Base-by-base conservation (phyloP, 2,888 invertebrate genomes). In the Baronia brevicornis region DNA sequence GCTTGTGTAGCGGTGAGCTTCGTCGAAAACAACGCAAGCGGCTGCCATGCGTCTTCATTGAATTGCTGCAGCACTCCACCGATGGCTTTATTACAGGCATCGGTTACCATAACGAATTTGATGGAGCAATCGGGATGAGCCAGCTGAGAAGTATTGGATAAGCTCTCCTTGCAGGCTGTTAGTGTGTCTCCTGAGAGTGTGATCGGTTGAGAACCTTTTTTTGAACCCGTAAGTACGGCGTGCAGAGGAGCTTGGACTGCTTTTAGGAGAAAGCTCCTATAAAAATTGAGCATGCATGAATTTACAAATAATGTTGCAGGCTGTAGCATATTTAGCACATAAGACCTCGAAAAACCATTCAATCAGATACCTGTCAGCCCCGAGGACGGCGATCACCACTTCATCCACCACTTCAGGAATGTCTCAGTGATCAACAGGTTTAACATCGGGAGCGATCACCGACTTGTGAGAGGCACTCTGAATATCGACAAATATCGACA, bases 1-100 rank as follows among this genome's bases (percentile, higher is more conserved):
- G 4, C 2, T 6, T 44, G 41, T 0, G 60, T 34, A 6, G 46
- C 28, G 10, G 36, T 47, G 1, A 68, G 38, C 23, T 60, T 65
- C 23, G 44, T 47, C 1, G 60, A 62, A 30, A 60, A 66, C 29
- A 67, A 68, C 40, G 54, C 54, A 1, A 66, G 30, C 0, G 62
- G 63, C 36, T 65, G 41, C 46, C 53, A 49, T 1, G 33, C 13
- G 8, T 40, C 29, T 5, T 48, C 28, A 3, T 43, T 32, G 1
- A 33, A 43, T 41, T 69, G 64, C 31, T 69, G 56, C 7, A 71
- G 20, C 0, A 44, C 53, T 2, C 56, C 61, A 3, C 65, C 68
- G 3, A 64, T 45, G 2, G 64, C 51, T 2, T 11, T 29, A 21
- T 63, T 54, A 0, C 64, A 69, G 1, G 67, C 69, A 36, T 67